These are phyloP conservation scores for Sparidentex hasta DNA, from an alignment of 2,797 vertebrate genomes.

Conservation along the genomic window DNA sequence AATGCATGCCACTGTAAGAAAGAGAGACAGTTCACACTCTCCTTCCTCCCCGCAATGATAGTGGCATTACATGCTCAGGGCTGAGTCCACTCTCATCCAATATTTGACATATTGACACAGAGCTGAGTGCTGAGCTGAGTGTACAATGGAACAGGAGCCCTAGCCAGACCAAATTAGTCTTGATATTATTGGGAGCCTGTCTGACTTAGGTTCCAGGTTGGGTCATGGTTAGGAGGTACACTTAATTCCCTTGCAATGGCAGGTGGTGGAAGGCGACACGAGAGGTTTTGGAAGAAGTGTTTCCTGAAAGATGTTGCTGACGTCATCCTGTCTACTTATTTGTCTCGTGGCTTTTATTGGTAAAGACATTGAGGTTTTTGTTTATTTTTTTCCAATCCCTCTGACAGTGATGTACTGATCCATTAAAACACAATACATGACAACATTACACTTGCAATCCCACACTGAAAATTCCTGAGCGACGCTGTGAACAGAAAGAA, in stretches of 20 bases:
- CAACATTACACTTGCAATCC: constrained; percentile 19
- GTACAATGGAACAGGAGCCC: not conserved
- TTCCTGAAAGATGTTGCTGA: not conserved
- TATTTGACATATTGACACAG: not conserved
- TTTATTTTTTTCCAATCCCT: not conserved
- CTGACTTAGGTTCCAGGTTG: not conserved
- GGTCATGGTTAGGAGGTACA: not conserved
- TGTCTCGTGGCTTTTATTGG: constrained; percentile 7
- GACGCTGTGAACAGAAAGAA: constrained; percentile 3
- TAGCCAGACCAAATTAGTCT: not conserved
- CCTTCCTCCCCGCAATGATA: not conserved
- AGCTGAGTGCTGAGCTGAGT: no score
- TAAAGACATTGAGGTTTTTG: not conserved
- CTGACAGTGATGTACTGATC: constrained; percentile 24
- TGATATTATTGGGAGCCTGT: not conserved
- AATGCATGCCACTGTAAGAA: not conserved
- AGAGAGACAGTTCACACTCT: not conserved
- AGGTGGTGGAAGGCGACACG: not conserved
- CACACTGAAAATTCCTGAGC: constrained; percentile 18
- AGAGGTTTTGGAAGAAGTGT: not conserved
- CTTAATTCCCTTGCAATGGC: not conserved
- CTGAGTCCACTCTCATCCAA: constrained; percentile 1
- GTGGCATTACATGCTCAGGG: not conserved
- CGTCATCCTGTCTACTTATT: not conserved
- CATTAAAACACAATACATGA: constrained; percentile 32